phyloP scores from a whole-genome alignment of 2,888 invertebrate genomes.

The Desoria tigrina region DNA sequence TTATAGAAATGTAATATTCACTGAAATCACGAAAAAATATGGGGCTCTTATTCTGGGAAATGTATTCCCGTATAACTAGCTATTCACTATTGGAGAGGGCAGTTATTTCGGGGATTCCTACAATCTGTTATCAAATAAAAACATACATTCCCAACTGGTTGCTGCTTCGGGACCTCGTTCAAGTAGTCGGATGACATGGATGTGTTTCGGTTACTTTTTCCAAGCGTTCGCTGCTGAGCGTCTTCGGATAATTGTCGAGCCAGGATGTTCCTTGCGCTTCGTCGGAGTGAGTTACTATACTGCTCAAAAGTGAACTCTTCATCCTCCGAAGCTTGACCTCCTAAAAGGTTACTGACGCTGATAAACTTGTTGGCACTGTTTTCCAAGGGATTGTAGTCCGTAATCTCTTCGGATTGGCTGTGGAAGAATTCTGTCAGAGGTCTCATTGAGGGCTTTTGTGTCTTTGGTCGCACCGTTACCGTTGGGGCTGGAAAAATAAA shows the following conservation, averaged over 20 bases:
- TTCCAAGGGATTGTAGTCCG: slow-evolving; percentile 1
- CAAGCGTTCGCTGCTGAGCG: not conserved
- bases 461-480: not conserved
- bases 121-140: no score
- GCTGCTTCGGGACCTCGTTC: no score
- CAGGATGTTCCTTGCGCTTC: slow-evolving; percentile 37
- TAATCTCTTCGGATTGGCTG: slow-evolving; percentile 4
- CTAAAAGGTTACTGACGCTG: slow-evolving; percentile 33
- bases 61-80: no score
- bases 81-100: no score
- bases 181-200: no score
- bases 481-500: slow-evolving; percentile 4
- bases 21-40: no score
- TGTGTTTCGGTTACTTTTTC: no score
- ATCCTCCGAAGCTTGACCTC: slow-evolving; percentile 26
- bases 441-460: not conserved
- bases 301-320: slow-evolving; percentile 32
- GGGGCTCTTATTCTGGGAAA: no score
- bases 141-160: no score
- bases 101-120: no score
- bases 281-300: slow-evolving; percentile 36
- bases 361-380: slow-evolving; percentile 28
- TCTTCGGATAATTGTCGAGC: slow-evolving; percentile 34
- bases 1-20: no score
- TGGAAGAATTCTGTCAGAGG: slow-evolving; percentile 19